These are phyloP conservation scores for Helicolenus hilgendorfi DNA, from an alignment of 2,797 vertebrate species.

Conservation along the genomic window DNA sequence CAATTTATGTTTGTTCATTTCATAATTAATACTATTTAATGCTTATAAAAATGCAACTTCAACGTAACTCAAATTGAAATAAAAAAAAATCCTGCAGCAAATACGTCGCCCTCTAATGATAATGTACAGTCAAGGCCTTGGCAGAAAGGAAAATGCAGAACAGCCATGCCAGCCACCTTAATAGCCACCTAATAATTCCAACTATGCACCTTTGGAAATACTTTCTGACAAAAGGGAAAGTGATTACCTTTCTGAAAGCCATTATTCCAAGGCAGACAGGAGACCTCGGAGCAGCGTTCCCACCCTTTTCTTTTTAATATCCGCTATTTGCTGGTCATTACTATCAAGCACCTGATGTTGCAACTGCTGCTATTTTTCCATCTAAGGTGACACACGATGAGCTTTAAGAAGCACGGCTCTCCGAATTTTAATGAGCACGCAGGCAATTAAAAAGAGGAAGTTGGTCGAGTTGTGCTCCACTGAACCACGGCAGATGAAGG, in stretches of 20 bases:
- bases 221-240: constrained; percentile 28
- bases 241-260: not conserved
- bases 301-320: constrained; percentile 21
- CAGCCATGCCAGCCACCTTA: not conserved
- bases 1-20: not conserved
- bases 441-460: constrained; percentile 88
- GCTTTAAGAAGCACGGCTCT: constrained; percentile 73
- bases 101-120: not conserved
- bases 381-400: constrained; percentile 76
- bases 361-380: constrained; percentile 57
- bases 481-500: constrained; percentile 79
- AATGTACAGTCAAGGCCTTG: not conserved
- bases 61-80: not conserved
- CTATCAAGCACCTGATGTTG: constrained; percentile 28
- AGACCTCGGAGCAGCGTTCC: not conserved
- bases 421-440: constrained; percentile 80
- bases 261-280: constrained; percentile 19
- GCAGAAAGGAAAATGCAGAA: not conserved
- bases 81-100: not conserved
- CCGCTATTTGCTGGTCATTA: constrained; percentile 25
- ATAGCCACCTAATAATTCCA: constrained; percentile 15
- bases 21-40: not conserved
- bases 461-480: constrained; percentile 75
- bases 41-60: not conserved
- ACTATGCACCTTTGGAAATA: constrained; percentile 1